These are phyloP conservation scores for Neocloeon triangulifer DNA, from an alignment of 1,140 invertebrate species.

Conservation along the genomic window DNA sequence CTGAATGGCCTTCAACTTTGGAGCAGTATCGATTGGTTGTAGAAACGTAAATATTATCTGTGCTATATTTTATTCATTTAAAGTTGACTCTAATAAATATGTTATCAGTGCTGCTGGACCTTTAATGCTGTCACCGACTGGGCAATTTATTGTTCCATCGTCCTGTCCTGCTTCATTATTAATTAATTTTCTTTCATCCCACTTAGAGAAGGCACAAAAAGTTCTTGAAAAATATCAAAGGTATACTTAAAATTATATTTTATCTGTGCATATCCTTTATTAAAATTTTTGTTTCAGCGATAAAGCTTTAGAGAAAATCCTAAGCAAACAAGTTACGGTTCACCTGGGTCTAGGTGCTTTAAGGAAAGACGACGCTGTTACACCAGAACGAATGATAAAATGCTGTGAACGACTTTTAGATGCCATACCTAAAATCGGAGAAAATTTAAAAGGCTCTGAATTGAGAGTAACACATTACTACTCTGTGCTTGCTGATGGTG, in stretches of 20 bases:
- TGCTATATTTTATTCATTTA: not conserved
- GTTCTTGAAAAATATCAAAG: conserved; percentile 48
- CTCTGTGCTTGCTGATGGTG: conserved; percentile 70
- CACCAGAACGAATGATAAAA: conserved; percentile 66
- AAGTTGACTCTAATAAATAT: conserved; percentile 5
- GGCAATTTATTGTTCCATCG: conserved; percentile 76
- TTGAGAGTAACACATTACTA: conserved; percentile 76
- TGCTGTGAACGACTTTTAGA: conserved; percentile 49
- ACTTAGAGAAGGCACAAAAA: conserved; percentile 46
- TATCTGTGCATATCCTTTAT: not conserved
- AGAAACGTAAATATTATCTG: conserved; percentile 44
- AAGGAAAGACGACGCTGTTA: conserved; percentile 73
- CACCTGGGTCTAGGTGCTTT: conserved; percentile 42
- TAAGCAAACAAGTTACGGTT: conserved; percentile 36
- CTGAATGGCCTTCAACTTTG: conserved; percentile 42
- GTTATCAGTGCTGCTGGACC: conserved; percentile 60
- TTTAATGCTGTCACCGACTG: conserved; percentile 77
- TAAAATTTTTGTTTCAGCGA: conserved; percentile 28
- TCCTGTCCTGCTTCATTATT: conserved; percentile 67
- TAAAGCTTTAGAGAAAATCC: conserved; percentile 48
- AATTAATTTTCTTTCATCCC: conserved; percentile 57
- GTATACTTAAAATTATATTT: conserved; percentile 18
- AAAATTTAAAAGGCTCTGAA: conserved; percentile 26
- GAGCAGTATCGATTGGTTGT: conserved; percentile 66
- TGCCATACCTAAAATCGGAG: conserved; percentile 19